phyloP scores from a whole-genome alignment of 2,888 invertebrate genomes.

The Coelogynopora nodosa region DNA sequence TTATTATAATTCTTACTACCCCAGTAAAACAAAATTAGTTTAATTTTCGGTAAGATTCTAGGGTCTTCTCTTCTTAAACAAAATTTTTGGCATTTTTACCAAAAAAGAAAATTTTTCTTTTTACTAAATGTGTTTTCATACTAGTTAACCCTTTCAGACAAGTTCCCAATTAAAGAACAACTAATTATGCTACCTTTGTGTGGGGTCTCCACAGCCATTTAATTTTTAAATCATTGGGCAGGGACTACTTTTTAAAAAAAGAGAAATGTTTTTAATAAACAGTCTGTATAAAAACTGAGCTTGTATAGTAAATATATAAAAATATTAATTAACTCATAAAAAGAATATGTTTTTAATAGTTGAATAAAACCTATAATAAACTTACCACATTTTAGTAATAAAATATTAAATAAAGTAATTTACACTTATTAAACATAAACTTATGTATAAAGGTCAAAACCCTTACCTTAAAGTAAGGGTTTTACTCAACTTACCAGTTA shows the following conservation, averaged over 20 bases:
- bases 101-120: conserved; percentile 66
- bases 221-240: conserved; percentile 52
- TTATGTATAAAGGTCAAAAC: too few species aligned
- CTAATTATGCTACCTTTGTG: conserved; percentile 52
- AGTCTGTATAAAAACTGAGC: conserved; percentile 52
- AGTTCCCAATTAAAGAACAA: conserved; percentile 70
- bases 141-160: conserved; percentile 73
- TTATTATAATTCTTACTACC: conserved; percentile 47
- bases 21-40: neutral
- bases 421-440: too few species aligned
- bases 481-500: too few species aligned
- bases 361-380: too few species aligned
- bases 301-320: too few species aligned
- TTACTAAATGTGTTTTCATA: conserved; percentile 66
- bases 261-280: conserved; percentile 56
- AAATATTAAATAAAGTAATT: too few species aligned
- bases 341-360: too few species aligned
- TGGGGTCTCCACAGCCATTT: conserved; percentile 53
- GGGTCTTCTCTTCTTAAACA: conserved; percentile 75
- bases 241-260: conserved; percentile 49
- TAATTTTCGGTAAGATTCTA: conserved; percentile 67
- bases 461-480: too few species aligned
- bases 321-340: too few species aligned
- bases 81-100: conserved; percentile 69
- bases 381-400: too few species aligned